phyloP scores from a whole-genome alignment of 2,888 invertebrate species.

The Acleris cristana region DNA sequence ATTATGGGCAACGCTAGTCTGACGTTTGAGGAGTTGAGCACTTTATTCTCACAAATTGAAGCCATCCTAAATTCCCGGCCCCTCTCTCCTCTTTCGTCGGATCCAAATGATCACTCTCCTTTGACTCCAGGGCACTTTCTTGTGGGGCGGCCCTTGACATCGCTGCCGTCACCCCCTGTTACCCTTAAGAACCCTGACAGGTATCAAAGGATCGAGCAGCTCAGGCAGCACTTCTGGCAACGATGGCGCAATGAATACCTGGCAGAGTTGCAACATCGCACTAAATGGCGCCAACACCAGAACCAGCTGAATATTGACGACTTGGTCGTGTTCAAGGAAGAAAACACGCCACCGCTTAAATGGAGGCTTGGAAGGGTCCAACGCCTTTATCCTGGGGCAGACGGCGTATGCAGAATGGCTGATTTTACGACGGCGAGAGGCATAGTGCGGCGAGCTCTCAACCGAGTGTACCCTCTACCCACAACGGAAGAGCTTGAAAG shows the following conservation, averaged over 20 bases:
- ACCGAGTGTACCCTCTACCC: conserved; percentile 11
- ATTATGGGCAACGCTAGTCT: too few relatives aligned
- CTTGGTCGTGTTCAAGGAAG: conserved; percentile 33
- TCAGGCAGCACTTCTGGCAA: conserved; percentile 38
- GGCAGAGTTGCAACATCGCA: conserved; percentile 37
- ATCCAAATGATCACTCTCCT: too few relatives aligned
- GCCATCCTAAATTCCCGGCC: too few relatives aligned
- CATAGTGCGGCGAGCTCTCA: conserved; percentile 3
- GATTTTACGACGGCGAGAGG: conserved; percentile 10
- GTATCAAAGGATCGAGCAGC: conserved; percentile 33
- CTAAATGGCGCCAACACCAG: conserved; percentile 7
- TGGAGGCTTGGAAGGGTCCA: conserved; percentile 33
- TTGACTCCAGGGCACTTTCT: too few relatives aligned
- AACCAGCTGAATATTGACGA: conserved; percentile 21
- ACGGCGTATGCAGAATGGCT: conserved; percentile 25
- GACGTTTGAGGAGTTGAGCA: too few relatives aligned
- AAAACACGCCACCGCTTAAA: conserved; percentile 18
- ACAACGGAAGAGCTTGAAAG: conserved; percentile 12
- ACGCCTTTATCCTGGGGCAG: conserved; percentile 24
- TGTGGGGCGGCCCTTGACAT: too few relatives aligned
- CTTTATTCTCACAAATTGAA: too few relatives aligned
- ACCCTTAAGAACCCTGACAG: conserved; percentile 25
- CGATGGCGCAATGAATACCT: conserved; percentile 40
- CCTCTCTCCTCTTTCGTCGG: too few relatives aligned
- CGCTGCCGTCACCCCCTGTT: conserved; percentile 16